phyloP scores from a whole-genome alignment of 1,140 invertebrate species.

The Diplogasteroides magnus region DNA sequence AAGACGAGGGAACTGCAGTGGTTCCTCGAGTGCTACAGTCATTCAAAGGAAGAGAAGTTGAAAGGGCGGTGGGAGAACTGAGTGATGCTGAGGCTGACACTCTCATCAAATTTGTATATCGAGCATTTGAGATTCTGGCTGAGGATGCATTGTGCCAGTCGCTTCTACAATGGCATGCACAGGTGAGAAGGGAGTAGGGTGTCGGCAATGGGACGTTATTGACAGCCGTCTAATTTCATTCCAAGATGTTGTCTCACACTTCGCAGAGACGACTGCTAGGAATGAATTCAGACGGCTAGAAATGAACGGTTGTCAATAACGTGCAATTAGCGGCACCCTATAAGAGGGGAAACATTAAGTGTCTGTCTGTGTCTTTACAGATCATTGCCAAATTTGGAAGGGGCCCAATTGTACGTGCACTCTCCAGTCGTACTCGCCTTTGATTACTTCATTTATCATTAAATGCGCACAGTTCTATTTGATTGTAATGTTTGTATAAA shows the following conservation, averaged over 20 bases:
- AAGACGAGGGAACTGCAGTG: neutral
- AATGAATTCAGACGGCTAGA: too few species aligned
- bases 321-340: too few species aligned
- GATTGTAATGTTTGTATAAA: too few species aligned
- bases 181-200: neutral
- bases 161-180: neutral
- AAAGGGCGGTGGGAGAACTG: neutral
- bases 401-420: neutral
- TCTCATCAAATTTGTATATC: neutral
- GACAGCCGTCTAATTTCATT: neutral
- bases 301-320: too few species aligned
- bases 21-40: neutral
- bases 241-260: too few species aligned
- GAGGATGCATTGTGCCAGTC: too few species aligned
- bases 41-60: neutral
- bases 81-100: neutral
- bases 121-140: neutral
- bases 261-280: too few species aligned
- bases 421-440: too few species aligned
- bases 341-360: too few species aligned
- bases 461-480: too few species aligned
- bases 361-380: neutral
- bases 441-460: too few species aligned
- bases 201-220: too few species aligned
- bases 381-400: neutral